Conservation (phyloP, 2,888 invertebrate species). For the Machimus rusticus region DNA sequence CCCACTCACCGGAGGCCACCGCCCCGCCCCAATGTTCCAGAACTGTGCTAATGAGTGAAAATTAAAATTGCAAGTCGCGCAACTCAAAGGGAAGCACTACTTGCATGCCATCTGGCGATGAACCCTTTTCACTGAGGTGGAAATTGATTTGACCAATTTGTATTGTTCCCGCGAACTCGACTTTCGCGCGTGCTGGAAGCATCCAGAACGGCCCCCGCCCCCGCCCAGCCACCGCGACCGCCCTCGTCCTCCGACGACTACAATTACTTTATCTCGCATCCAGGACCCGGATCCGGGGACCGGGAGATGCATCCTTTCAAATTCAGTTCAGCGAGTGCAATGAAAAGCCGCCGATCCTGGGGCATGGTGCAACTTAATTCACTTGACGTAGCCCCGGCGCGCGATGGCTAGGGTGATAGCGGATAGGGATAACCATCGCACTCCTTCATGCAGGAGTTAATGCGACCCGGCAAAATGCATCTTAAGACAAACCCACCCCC, state of each 20-base stretch:
- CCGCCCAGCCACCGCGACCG: background rate
- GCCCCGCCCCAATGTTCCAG: background rate
- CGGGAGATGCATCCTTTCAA: background rate
- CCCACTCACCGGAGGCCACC: background rate
- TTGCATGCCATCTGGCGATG: background rate
- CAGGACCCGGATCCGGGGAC: background rate
- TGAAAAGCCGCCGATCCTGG: background rate
- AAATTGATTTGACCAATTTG: background rate
- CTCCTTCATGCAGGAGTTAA: background rate
- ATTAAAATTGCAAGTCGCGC: background rate
- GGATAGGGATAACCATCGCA: background rate
- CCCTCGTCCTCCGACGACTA: background rate
- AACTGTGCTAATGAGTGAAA: background rate
- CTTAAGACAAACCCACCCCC: background rate
- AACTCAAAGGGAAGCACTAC: background rate
- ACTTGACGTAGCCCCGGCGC: background rate
- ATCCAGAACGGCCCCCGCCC: background rate
- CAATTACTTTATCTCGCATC: background rate
- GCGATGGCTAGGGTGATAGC: background rate
- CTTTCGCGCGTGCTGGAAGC: background rate
- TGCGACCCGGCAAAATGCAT: background rate
- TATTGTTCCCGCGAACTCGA: background rate
- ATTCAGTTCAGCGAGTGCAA: background rate
- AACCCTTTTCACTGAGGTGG: background rate
- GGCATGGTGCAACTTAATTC: background rate